Evolutionary conservation across 2,113 vertebrate genomes (phyloP).

Genomic region (human): GRCh38 chr4:108345501-108346000

Average conservation of each 20-base stretch:
- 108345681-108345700: neutral
- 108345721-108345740: neutral
- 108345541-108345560: too few species aligned
- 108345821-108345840: constrained; percentile 19
- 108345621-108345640: neutral
- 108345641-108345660: neutral
- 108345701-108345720: neutral
- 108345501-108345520: too few species aligned
- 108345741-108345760: neutral
- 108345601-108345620: neutral
- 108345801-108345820: neutral
- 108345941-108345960: neutral
- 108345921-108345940: constrained; percentile 34
- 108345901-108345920: constrained; percentile 40
- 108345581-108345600: neutral
- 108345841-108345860: neutral
- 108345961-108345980: constrained; percentile 23
- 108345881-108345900: neutral
- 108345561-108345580: neutral
- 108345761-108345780: neutral
- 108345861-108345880: neutral
- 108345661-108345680: neutral
- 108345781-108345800: neutral
- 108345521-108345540: too few species aligned
- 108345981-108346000: constrained; percentile 64